phyloP scores from a whole-genome alignment of 2,113 vertebrate species.

The Peromyscus californicus region DNA sequence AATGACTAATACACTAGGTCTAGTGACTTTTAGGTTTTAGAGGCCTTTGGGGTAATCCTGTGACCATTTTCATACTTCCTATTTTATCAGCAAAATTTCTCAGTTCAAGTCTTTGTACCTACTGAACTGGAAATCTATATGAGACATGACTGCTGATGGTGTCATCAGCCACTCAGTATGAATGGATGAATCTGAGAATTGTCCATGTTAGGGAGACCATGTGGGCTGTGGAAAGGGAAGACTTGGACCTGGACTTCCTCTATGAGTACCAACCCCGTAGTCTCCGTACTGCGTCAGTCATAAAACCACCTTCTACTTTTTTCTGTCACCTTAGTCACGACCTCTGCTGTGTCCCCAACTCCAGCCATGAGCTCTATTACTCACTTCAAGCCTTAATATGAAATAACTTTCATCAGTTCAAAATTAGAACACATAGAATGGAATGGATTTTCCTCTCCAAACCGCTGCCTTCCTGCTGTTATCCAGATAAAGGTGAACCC shows the following conservation, averaged over 20 bases:
- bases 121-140: background rate
- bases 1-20: background rate
- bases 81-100: constrained; percentile 5
- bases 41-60: background rate
- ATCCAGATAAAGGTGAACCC: background rate
- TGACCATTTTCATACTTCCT: background rate
- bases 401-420: background rate
- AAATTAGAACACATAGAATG: background rate
- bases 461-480: background rate
- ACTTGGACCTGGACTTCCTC: background rate
- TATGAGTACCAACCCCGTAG: background rate
- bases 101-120: background rate
- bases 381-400: background rate
- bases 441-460: background rate
- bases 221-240: background rate
- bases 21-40: background rate
- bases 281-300: background rate
- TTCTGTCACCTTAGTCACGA: background rate
- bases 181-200: background rate
- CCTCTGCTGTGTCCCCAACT: background rate
- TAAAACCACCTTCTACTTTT: background rate
- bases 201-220: too few species aligned
- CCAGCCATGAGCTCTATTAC: background rate
- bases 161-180: background rate
- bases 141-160: background rate